These are phyloP conservation scores for Dryoscopus gambensis DNA, from an alignment of 2,113 vertebrate genomes.

Conservation along the genomic window DNA sequence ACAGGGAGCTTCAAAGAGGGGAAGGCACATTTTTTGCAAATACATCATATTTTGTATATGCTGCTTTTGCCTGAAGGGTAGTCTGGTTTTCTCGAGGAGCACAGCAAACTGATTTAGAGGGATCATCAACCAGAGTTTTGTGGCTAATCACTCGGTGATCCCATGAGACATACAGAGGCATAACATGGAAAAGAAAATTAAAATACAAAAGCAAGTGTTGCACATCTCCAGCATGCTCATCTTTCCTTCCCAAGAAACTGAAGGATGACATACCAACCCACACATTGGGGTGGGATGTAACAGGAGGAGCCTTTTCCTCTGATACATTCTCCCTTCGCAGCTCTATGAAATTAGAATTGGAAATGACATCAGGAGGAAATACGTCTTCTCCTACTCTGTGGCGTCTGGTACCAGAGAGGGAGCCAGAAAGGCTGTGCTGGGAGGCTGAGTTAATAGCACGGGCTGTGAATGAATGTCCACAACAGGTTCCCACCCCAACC, in stretches of 20 bases:
- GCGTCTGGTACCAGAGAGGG: neutral
- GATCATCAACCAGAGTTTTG: constrained; percentile 10
- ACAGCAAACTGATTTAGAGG: constrained; percentile 1
- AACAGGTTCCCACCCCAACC: neutral
- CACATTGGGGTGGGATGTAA: neutral
- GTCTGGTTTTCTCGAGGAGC: neutral
- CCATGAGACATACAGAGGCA: neutral
- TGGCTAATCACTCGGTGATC: neutral
- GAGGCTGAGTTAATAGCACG: neutral
- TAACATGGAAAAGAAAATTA: neutral
- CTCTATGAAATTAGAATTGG: neutral
- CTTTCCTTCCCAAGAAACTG: neutral
- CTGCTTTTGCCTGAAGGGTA: constrained; percentile 29
- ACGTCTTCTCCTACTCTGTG: neutral
- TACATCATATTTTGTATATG: neutral
- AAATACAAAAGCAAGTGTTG: neutral
- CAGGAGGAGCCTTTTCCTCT: neutral
- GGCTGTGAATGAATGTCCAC: neutral
- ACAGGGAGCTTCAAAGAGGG: constrained; percentile 51
- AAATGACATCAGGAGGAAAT: neutral
- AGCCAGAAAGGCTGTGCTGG: neutral
- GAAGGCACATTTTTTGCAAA: constrained; percentile 28
- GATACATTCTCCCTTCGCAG: neutral
- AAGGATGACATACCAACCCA: neutral
- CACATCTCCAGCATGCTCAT: neutral